Evolutionary conservation across 2,888 invertebrate genomes (phyloP).

Genomic region (Cerceris ruficornis): DNA sequence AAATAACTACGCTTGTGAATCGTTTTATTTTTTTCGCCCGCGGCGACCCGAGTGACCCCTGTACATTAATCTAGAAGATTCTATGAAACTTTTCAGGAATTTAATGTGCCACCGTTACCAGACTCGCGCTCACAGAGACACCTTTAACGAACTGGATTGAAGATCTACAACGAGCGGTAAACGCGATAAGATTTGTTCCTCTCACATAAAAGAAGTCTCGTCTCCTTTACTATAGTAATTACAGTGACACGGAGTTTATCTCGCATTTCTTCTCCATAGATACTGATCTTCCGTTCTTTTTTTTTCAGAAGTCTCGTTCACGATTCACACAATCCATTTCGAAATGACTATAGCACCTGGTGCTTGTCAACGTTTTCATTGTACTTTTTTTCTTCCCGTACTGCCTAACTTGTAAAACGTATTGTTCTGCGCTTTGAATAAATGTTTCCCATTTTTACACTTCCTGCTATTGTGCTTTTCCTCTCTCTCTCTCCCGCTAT

Average conservation of each 20-base stretch:
- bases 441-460: constrained; percentile 25
- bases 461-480: not conserved
- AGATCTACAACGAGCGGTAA: constrained; percentile 38
- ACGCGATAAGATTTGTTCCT: constrained; percentile 29
- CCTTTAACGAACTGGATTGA: constrained; percentile 45
- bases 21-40: constrained; percentile 1
- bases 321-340: constrained; percentile 7
- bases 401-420: constrained; percentile 13
- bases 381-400: constrained; percentile 7
- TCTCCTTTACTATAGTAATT: constrained; percentile 32
- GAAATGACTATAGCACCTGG: constrained; percentile 4
- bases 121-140: not conserved
- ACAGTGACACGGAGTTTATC: constrained; percentile 11
- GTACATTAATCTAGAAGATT: constrained; percentile 19
- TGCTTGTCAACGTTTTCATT: constrained; percentile 20
- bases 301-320: not conserved
- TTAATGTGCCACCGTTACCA: constrained; percentile 23
- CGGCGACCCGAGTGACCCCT: not conserved
- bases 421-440: constrained; percentile 29
- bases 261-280: constrained; percentile 10
- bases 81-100: constrained; percentile 9
- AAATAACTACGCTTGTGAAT: not conserved
- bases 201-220: constrained; percentile 28
- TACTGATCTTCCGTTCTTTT: not conserved
- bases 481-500: too few relatives aligned